These are phyloP conservation scores for Harpagus bidentatus DNA, from an alignment of 2,113 vertebrate genomes.

Conservation along the genomic window DNA sequence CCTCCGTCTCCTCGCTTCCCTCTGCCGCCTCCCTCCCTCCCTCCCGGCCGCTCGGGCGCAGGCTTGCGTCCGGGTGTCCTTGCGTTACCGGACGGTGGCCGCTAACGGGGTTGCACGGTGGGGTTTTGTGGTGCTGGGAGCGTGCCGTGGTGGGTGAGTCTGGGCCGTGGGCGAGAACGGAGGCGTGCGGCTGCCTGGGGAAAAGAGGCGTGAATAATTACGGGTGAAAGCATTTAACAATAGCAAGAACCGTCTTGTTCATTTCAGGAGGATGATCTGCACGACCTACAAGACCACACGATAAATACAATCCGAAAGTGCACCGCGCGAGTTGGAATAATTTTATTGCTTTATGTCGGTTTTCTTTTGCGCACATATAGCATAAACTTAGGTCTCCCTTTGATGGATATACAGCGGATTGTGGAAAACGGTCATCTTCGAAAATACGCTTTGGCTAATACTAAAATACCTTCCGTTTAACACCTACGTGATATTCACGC, in stretches of 20 bases:
- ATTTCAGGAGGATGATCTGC: background rate
- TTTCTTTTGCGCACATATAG: accelerated
- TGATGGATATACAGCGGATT: background rate
- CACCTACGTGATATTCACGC: accelerated
- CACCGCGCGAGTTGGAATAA: background rate
- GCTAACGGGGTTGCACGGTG: no score
- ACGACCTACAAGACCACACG: no score
- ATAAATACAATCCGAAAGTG: background rate
- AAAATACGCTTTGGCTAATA: background rate
- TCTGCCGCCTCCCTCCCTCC: no score
- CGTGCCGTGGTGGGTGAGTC: accelerated
- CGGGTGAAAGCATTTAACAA: background rate
- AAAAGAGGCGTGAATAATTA: no score
- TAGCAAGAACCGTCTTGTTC: background rate
- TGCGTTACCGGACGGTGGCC: no score
- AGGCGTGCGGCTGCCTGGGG: accelerated
- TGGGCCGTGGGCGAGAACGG: accelerated
- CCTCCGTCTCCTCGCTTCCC: no score
- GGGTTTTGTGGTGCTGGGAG: background rate
- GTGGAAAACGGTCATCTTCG: background rate
- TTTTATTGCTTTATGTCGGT: background rate
- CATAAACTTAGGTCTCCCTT: background rate
- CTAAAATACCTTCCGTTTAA: background rate
- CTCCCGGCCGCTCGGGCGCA: no score
- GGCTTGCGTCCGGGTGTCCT: no score